Base-by-base conservation (phyloP, 2,888 invertebrate species). In the Tricholauxania praeusta region DNA sequence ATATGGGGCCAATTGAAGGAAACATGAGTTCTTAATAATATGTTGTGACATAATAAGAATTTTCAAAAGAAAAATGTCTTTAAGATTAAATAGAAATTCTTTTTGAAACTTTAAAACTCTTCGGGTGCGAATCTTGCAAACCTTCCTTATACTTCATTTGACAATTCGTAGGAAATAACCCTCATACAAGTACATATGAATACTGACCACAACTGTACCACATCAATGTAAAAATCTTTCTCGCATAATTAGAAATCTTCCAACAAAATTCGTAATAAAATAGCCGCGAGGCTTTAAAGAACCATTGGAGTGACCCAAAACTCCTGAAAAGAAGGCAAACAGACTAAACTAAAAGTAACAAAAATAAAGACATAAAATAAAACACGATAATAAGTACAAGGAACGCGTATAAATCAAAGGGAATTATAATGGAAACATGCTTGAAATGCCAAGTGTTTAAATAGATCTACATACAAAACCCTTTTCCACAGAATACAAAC, bases 331-430 rank as follows among this genome's bases (percentile, higher is more conserved):
- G 39, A 32, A 12, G 12, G 19, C n/a, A 12, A 17, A 22, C 17
- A 22, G 22, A 60, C 12, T 12, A 8, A 22, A 22, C 12, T 28
- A 60, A 60, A 60, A 60, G 15, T 2, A 62, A 69, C 71, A 55
- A 73, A 68, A 75, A 75, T 72, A 76, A 74, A 59, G 66, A 62
- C 68, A 69, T 72, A 76, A 79, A 81, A 79, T 82, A 78, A 79
- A 80, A 79, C 82, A 82, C 72, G 79, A 82, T 79, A 78, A 79
- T 78, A 80, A 67, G 60, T 19, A 71, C 71, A n/a, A 68, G 52
- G 47, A 72, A 72, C 57, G 66, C 64, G 22, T 53, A 69, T 74
- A 74, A 74, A 74, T 74, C 74, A 74, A 74, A 72, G 68, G 74
- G 72, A 68, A 74, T 72, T 74, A 72, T 49, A 8, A 28, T 22